Evolutionary conservation across 2,797 vertebrate species (phyloP).

Genomic region (Borostomias antarcticus): DNA sequence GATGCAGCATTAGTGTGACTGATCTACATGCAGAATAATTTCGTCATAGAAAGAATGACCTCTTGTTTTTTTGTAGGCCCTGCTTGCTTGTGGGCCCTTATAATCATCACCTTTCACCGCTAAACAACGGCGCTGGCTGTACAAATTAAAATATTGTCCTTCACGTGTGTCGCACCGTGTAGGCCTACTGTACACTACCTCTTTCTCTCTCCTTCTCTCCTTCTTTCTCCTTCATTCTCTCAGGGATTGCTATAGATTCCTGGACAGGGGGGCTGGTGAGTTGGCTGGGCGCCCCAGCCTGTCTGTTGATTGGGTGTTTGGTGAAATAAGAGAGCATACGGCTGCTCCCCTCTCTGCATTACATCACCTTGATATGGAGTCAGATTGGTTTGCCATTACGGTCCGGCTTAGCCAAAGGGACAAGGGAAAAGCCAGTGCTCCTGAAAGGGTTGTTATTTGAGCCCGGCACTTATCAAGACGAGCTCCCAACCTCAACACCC

Average conservation of each 20-base stretch:
- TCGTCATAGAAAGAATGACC: too few species aligned
- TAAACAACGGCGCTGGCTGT: too few species aligned
- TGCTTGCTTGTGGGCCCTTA: too few species aligned
- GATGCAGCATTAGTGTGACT: too few species aligned
- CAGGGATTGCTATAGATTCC: conserved; percentile 54
- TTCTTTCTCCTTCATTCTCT: neutral
- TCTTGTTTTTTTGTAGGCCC: too few species aligned
- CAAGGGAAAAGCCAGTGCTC: neutral
- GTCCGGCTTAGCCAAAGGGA: conserved; percentile 10
- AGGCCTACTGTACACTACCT: conserved; percentile 21
- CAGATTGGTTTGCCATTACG: conserved; percentile 47
- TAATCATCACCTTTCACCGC: too few species aligned
- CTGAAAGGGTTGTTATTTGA: neutral
- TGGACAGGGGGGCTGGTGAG: conserved; percentile 43
- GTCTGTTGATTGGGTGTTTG: conserved; percentile 69
- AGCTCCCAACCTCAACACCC: neutral
- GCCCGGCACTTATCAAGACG: neutral
- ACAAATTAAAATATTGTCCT: conserved; percentile 54
- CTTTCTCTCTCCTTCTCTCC: conserved; percentile 8
- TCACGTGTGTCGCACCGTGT: conserved; percentile 10
- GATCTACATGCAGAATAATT: too few species aligned
- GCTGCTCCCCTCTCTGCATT: conserved; percentile 65
- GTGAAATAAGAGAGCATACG: conserved; percentile 74
- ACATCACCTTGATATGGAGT: conserved; percentile 68
- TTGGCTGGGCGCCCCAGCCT: conserved; percentile 57